These are phyloP conservation scores for Patiria pectinifera DNA, from an alignment of 53 echinoderm and acorn worm genomes.

Conservation along the genomic window DNA sequence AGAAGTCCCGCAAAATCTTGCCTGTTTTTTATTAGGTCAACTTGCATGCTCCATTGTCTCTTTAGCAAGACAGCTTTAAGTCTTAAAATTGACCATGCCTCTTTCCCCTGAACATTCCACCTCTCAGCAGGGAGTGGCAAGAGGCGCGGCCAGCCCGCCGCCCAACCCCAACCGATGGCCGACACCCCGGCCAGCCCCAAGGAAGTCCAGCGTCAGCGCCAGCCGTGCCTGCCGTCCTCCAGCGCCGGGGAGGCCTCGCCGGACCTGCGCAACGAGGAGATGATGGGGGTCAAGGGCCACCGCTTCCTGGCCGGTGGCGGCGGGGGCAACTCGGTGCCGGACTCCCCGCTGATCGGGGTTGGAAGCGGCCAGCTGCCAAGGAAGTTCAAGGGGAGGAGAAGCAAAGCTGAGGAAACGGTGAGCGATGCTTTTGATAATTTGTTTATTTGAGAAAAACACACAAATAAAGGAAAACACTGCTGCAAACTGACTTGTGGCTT, in stretches of 20 bases:
- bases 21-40: no score
- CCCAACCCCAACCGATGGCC: background rate
- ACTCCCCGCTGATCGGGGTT: slow-evolving; percentile 65
- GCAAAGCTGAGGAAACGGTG: slow-evolving; percentile 37
- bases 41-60: no score
- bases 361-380: slow-evolving; percentile 59
- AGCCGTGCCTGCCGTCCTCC: background rate
- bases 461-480: no score
- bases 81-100: no score
- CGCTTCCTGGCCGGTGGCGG: slow-evolving; percentile 51
- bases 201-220: slow-evolving; percentile 13
- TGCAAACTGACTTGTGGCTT: no score
- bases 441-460: no score
- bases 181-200: slow-evolving; percentile 49
- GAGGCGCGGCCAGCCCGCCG: background rate
- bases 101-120: background rate
- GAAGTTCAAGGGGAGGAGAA: slow-evolving; percentile 45
- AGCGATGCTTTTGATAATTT: background rate
- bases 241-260: slow-evolving; percentile 45
- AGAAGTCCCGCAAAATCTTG: no score
- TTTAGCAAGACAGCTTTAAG: background rate
- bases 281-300: slow-evolving; percentile 61
- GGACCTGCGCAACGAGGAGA: slow-evolving; percentile 53
- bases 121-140: background rate
- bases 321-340: slow-evolving; percentile 47